Evolutionary conservation across 2,888 invertebrate species (phyloP).

Genomic region (Helleia helle): DNA sequence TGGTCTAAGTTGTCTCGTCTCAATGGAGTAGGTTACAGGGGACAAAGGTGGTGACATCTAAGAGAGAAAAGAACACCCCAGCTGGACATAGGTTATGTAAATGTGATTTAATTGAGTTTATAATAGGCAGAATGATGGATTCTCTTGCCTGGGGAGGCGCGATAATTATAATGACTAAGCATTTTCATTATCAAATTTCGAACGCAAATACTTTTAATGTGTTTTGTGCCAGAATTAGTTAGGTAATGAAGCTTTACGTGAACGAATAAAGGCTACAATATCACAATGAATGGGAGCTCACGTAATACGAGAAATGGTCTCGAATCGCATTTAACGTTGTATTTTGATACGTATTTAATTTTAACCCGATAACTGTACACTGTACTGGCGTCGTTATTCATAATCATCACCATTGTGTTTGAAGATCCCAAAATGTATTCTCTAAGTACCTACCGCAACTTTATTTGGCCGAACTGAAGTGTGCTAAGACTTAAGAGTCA

Average conservation of each 20-base stretch:
- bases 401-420: no score
- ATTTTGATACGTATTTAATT: background rate
- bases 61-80: constrained; percentile 39
- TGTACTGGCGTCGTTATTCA: background rate
- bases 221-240: no score
- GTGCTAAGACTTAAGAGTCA: no score
- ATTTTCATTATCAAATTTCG: constrained; percentile 15
- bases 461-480: no score
- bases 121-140: constrained; percentile 64
- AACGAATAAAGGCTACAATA: background rate
- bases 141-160: constrained; percentile 40
- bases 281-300: background rate
- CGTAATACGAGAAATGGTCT: background rate
- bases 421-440: no score
- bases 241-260: no score
- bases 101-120: constrained; percentile 73
- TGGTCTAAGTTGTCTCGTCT: constrained; percentile 57
- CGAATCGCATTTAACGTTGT: background rate
- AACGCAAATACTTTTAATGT: no score
- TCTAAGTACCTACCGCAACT: no score
- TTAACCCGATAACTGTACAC: background rate
- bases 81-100: constrained; percentile 57
- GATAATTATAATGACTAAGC: constrained; percentile 56
- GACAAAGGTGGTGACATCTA: constrained; percentile 71
- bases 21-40: constrained; percentile 58